These are phyloP conservation scores for Drosophila setifemur DNA, from an alignment of 1,140 invertebrate genomes.

Conservation along the genomic window DNA sequence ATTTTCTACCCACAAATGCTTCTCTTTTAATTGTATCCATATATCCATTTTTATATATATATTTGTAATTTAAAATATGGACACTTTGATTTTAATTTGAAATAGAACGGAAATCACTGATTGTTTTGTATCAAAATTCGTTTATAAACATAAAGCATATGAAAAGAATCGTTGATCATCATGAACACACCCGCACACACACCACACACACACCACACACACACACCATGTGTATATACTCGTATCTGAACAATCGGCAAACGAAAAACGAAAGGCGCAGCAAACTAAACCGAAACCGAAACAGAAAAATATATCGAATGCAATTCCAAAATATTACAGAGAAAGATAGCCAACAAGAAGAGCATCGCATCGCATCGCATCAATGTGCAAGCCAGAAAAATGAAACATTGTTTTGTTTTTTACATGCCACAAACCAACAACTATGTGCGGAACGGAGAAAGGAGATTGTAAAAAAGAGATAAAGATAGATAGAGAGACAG, in stretches of 20 bases:
- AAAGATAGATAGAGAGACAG: background rate
- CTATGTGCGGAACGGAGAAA: background rate
- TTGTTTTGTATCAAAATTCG: constrained; percentile 39
- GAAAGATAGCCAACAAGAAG: background rate
- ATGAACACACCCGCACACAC: constrained; percentile 31
- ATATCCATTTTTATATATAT: no score
- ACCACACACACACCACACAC: constrained; percentile 20
- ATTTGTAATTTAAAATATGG: no score
- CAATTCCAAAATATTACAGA: constrained; percentile 1
- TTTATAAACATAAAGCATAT: constrained; percentile 1
- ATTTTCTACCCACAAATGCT: no score
- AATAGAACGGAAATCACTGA: no score
- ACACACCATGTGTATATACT: constrained; percentile 41
- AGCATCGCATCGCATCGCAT: no score
- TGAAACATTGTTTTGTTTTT: background rate
- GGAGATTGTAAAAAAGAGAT: background rate
- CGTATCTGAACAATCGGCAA: constrained; percentile 10
- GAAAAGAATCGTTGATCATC: no score
- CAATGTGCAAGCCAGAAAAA: no score
- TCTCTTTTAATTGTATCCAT: no score
- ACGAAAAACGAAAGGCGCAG: background rate
- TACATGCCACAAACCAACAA: background rate
- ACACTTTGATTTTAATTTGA: no score
- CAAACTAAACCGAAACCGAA: background rate
- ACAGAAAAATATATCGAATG: no score